Conservation (phyloP, 2,797 vertebrate genomes). For the Pseudomugil tenellus region DNA sequence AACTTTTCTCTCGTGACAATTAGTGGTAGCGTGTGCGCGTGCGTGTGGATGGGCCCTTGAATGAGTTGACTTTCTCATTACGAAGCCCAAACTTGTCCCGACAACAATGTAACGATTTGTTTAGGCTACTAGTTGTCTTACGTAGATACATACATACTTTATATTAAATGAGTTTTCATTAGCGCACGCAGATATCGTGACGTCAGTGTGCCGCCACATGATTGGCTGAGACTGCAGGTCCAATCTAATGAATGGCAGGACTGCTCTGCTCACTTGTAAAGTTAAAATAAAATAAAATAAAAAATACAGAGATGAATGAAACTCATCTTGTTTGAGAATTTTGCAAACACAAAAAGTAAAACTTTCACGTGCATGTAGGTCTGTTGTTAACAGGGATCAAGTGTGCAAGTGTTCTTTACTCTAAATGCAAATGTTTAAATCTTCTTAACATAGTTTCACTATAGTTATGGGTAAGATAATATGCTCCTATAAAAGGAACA, state of each 20-base stretch:
- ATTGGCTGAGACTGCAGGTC: slow-evolving; percentile 78
- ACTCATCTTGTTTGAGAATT: background rate
- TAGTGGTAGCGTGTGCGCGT: background rate
- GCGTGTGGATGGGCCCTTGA: background rate
- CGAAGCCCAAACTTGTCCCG: background rate
- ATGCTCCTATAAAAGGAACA: background rate
- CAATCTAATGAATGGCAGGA: slow-evolving; percentile 18
- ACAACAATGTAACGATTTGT: no score
- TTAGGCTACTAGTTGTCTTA: no score
- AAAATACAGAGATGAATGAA: background rate
- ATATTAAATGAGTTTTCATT: slow-evolving; percentile 70
- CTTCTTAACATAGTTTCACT: background rate
- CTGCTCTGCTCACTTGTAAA: background rate
- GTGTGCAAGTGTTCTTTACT: background rate
- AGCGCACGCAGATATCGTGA: slow-evolving; percentile 88
- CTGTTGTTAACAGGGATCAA: background rate
- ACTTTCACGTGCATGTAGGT: background rate
- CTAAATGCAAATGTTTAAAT: background rate
- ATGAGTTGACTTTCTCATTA: background rate
- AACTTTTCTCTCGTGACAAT: background rate
- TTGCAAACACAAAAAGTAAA: no score
- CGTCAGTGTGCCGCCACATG: slow-evolving; percentile 81
- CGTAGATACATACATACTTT: no score
- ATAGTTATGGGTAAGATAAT: background rate
- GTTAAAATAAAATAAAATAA: background rate